These are phyloP conservation scores for Nerophis lumbriciformis DNA, from an alignment of 2,113 vertebrate species.

Conservation along the genomic window DNA sequence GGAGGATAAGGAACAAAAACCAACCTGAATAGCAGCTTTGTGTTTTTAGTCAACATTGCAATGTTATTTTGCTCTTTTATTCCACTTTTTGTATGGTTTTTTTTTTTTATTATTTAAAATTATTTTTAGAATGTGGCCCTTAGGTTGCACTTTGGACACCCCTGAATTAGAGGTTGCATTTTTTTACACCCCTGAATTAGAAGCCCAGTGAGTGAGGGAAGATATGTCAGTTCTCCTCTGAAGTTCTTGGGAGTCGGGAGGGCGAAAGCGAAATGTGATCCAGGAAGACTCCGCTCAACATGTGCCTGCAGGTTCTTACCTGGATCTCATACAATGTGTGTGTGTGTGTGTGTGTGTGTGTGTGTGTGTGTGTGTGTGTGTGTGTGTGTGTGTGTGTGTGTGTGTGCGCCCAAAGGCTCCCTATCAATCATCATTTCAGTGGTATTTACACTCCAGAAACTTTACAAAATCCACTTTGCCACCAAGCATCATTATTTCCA, in stretches of 20 bases:
- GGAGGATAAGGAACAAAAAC: no score
- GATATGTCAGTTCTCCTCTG: background rate
- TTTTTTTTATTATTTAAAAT: no score
- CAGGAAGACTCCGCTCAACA: background rate
- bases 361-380: background rate
- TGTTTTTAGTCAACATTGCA: no score
- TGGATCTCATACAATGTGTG: no score
- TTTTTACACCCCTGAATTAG: background rate
- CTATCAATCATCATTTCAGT: conserved; percentile 3
- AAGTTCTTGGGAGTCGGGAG: background rate
- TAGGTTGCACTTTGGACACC: no score
- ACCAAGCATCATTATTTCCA: background rate
- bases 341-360: no score
- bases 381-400: background rate
- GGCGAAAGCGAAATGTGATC: background rate
- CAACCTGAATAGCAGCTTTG: no score
- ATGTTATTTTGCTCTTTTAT: no score
- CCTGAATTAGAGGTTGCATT: background rate
- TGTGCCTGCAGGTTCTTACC: conserved; percentile 2
- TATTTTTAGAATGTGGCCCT: no score
- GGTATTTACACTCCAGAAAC: background rate
- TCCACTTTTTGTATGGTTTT: no score
- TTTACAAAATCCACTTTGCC: background rate
- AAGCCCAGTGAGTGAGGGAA: background rate
- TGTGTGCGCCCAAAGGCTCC: no score